Percentiles rank a stretch among this genome's conserved stretches.
Evolutionary conservation across 2,113 vertebrate genomes (phyloP).

Genomic region (Coregonus clupeaformis): DNA sequence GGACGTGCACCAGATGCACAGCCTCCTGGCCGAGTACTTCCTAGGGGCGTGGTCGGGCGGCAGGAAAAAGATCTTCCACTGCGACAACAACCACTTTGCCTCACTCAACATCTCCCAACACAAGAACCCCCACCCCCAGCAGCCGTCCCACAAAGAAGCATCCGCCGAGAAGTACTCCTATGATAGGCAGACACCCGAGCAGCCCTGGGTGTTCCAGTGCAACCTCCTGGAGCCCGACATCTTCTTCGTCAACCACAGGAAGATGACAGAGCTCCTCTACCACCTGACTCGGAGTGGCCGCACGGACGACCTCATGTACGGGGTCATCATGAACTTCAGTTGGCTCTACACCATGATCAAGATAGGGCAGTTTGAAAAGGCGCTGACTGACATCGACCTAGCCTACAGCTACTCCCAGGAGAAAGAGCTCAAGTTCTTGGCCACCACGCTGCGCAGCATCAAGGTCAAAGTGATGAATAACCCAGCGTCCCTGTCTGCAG

Average conservation of each 20-base stretch:
- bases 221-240: constrained; percentile 95
- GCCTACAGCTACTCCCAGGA: constrained; percentile 92
- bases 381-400: constrained; percentile 88
- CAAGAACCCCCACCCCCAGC: constrained; percentile 80
- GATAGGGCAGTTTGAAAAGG: constrained; percentile 96
- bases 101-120: constrained; percentile 80
- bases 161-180: constrained; percentile 87
- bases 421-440: constrained; percentile 96
- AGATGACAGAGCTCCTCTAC: constrained; percentile 94
- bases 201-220: constrained; percentile 99
- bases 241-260: constrained; percentile 97
- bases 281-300: constrained; percentile 91
- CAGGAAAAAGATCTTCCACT: constrained; percentile 89
- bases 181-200: constrained; percentile 92
- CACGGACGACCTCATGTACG: constrained; percentile 91
- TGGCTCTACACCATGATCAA: constrained; percentile 99
- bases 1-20: constrained; percentile 92
- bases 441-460: constrained; percentile 88
- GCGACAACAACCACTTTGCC: constrained; percentile 83
- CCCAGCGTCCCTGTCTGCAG: constrained; percentile 91
- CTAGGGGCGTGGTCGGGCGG: constrained; percentile 95
- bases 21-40: constrained; percentile 94
- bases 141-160: constrained; percentile 79
- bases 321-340: constrained; percentile 98
- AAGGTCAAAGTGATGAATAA: constrained; percentile 88